Percentiles rank a stretch among this genome's conserved stretches.
phyloP scores from a whole-genome alignment of 2,888 invertebrate species.

The Euzetes globulus region DNA sequence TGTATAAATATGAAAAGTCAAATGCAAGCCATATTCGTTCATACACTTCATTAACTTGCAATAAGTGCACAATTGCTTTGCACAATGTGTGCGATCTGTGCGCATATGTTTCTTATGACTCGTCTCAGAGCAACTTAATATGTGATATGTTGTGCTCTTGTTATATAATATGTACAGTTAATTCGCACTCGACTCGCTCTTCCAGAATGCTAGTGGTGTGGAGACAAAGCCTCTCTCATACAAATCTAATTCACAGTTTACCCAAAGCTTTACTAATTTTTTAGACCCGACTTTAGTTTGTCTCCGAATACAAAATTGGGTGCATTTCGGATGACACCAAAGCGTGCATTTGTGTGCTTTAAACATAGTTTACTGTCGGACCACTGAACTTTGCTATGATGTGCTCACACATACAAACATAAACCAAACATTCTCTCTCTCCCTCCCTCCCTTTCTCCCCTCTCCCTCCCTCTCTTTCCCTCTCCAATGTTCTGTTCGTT shows the following conservation, averaged over 20 bases:
- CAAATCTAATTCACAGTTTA: slow-evolving; percentile 12
- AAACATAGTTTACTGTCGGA: neutral
- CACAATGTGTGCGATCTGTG: neutral
- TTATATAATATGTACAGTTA: neutral
- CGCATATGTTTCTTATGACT: slow-evolving; percentile 22
- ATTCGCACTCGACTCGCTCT: neutral
- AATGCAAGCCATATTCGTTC: slow-evolving; percentile 25
- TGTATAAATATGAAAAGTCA: slow-evolving; percentile 26
- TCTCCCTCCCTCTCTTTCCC: neutral
- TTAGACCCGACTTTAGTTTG: neutral
- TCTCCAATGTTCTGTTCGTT: neutral
- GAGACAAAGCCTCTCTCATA: neutral
- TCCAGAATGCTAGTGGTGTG: neutral
- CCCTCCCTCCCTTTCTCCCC: neutral
- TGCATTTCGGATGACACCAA: slow-evolving; percentile 4
- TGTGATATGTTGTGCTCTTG: slow-evolving; percentile 11
- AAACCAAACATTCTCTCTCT: slow-evolving; percentile 4
- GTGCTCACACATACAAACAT: slow-evolving; percentile 13
- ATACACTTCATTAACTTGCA: slow-evolving; percentile 25
- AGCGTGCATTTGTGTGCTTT: neutral
- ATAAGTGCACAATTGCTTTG: slow-evolving; percentile 8
- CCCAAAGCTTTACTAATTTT: slow-evolving; percentile 3
- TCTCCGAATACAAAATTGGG: slow-evolving; percentile 6
- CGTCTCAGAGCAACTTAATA: slow-evolving; percentile 16
- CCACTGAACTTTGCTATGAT: slow-evolving; percentile 13